A percentile compares a stretch with the other conserved stretches of the same genome.
phyloP scores from a whole-genome alignment of 2,888 invertebrate genomes.

The Craniophora ligustri region DNA sequence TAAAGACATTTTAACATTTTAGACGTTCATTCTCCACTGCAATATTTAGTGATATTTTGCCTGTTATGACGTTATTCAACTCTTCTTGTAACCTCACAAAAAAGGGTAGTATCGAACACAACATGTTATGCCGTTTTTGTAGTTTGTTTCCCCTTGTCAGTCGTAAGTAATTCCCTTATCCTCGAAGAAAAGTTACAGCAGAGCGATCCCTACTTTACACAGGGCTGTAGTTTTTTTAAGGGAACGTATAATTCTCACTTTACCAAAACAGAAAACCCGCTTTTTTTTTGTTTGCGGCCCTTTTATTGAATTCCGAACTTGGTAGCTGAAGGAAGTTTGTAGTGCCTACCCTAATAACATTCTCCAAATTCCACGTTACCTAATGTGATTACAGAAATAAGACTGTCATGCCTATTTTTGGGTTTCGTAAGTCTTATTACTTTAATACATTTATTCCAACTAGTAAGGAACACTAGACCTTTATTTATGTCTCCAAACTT shows the following conservation, averaged over 20 bases:
- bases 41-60: conserved; percentile 25
- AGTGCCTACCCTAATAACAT: conserved; percentile 72
- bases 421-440: conserved; percentile 52
- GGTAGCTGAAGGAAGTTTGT: conserved; percentile 73
- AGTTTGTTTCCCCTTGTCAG: conserved; percentile 79
- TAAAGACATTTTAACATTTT: conserved; percentile 22
- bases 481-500: conserved; percentile 39
- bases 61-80: conserved; percentile 29
- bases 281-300: conserved; percentile 68
- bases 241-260: conserved; percentile 83
- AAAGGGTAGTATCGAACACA: conserved; percentile 69
- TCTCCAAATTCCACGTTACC: conserved; percentile 70
- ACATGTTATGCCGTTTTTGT: conserved; percentile 76
- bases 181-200: conserved; percentile 77
- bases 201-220: conserved; percentile 74
- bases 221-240: conserved; percentile 70
- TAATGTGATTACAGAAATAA: conserved; percentile 69
- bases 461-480: conserved; percentile 14
- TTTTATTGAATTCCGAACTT: conserved; percentile 84
- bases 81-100: conserved; percentile 45
- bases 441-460: conserved; percentile 49
- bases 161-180: conserved; percentile 81
- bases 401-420: conserved; percentile 58
- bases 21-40: conserved; percentile 13
- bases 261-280: conserved; percentile 73